A percentile compares a stretch with the other conserved stretches of the same genome.
These are phyloP conservation scores for Deilephila porcellus DNA, from an alignment of 2,888 invertebrate genomes.

Conservation along the genomic window DNA sequence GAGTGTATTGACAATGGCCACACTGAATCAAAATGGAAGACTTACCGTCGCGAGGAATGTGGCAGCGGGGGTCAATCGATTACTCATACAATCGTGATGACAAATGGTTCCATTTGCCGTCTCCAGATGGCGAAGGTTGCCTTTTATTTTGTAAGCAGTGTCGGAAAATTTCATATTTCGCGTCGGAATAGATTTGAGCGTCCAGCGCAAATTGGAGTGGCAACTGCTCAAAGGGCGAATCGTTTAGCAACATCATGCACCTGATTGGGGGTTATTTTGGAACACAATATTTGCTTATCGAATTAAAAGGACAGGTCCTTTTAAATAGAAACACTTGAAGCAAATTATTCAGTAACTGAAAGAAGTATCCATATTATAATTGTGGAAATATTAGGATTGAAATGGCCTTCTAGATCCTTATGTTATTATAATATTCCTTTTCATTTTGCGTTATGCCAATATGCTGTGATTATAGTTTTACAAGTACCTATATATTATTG, in stretches of 20 bases:
- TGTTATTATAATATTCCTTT: too few species aligned
- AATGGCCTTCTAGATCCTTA: too few species aligned
- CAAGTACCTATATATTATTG: too few species aligned
- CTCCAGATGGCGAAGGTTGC: slow-evolving; percentile 52
- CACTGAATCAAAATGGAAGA: slow-evolving; percentile 52
- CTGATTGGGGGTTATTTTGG: slow-evolving; percentile 1
- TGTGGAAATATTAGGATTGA: too few species aligned
- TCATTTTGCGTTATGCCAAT: too few species aligned
- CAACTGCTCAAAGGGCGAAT: slow-evolving; percentile 50
- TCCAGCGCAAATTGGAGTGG: slow-evolving; percentile 46
- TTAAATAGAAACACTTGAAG: too few species aligned
- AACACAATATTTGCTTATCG: not conserved
- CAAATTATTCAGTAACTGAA: too few species aligned
- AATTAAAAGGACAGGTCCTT: not conserved
- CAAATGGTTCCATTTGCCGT: slow-evolving; percentile 64
- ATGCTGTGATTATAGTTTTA: too few species aligned
- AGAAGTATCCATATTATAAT: too few species aligned
- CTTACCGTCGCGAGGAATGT: slow-evolving; percentile 54
- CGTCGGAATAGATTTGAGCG: slow-evolving; percentile 43
- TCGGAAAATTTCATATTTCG: slow-evolving; percentile 51
- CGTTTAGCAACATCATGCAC: slow-evolving; percentile 33
- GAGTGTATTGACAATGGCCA: slow-evolving; percentile 41
- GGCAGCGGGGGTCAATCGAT: slow-evolving; percentile 55
- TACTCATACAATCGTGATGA: slow-evolving; percentile 55
- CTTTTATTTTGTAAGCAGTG: slow-evolving; percentile 53